Base-by-base conservation (phyloP, 2,113 vertebrate genomes). In the Perca schrenkii region DNA sequence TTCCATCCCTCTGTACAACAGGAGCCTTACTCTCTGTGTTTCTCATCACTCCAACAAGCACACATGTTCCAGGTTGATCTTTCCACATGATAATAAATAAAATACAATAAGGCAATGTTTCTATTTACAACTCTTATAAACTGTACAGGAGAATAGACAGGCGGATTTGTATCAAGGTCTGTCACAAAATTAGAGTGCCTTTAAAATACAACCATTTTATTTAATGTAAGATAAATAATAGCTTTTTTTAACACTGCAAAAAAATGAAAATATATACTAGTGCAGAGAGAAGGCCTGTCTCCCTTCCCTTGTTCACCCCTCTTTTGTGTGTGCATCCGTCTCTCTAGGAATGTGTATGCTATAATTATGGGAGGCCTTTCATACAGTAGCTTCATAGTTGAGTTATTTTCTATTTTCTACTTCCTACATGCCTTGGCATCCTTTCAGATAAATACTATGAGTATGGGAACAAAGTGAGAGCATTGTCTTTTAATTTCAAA, bases 101-200 rank as follows among this genome's bases (percentile, higher is more conserved):
- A 91, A 85, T 77, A 84, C 77, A 90, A 89, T 94, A 93, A 94
- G 93, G 93, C 93, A 88, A 88, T 84, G 82, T 79, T 86, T 89
- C 76, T 92, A 92, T 95, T 89, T 94, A 94, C 92, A 95, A 76
- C 43, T 85, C 73, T 89, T 95, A 94, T 70, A 95, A 95, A 94
- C 91, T 94, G 93, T 96, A 94, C 94, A 95, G 75, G 80, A 86
- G 54, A 64, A 74, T 36, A 53, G 62, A 85, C 57, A 68, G 62
- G 62, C 19, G 50, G 67, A 75, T 60, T 64, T 57, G 66, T 34
- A 69, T 81, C 70, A 63, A 52, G 58, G 65, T 82, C 65, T 67
- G 50, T 71, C 62, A 77, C 63, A 69, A 80, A 74, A 60, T 56
- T 5, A 68, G 52, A 68, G 52, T 34, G 21, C 77, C 21, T 73